Percentiles rank a stretch among this genome's conserved stretches.
Conservation (phyloP, 2,797 vertebrate genomes). For the Schizopygopsis pylzovi region DNA sequence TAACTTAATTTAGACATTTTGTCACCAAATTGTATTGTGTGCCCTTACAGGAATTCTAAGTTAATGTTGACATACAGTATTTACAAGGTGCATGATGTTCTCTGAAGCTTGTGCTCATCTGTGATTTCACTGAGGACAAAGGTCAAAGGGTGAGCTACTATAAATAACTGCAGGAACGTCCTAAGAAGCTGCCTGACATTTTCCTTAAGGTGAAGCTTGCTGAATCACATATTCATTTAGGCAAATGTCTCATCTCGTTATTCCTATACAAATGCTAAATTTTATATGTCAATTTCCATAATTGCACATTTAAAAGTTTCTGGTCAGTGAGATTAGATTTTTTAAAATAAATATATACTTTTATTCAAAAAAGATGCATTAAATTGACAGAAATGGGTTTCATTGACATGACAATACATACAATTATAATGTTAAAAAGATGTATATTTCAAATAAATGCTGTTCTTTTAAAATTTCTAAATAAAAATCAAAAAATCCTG, state of each 20-base stretch:
- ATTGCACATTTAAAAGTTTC: background rate
- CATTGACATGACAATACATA: background rate
- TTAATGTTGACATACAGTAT: background rate
- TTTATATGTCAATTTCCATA: background rate
- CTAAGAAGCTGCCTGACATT: conserved; percentile 16
- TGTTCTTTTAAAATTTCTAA: background rate
- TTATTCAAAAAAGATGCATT: background rate
- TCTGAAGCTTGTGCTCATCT: conserved; percentile 7
- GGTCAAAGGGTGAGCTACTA: conserved; percentile 5
- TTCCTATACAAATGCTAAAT: background rate
- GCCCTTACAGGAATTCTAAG: background rate
- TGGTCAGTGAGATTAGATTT: background rate
- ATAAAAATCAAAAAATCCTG: background rate
- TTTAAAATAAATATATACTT: background rate
- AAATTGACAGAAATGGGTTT: background rate
- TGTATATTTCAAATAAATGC: background rate
- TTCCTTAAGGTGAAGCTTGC: background rate
- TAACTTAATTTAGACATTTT: background rate
- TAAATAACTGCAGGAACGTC: conserved; percentile 9
- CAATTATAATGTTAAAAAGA: background rate
- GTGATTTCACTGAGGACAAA: conserved; percentile 19
- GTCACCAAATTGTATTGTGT: background rate
- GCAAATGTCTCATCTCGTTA: background rate
- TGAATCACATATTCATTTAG: background rate
- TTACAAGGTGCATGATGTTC: background rate